Conservation (phyloP, 2,797 vertebrate species). For the Neosilurus mollespiculum region DNA sequence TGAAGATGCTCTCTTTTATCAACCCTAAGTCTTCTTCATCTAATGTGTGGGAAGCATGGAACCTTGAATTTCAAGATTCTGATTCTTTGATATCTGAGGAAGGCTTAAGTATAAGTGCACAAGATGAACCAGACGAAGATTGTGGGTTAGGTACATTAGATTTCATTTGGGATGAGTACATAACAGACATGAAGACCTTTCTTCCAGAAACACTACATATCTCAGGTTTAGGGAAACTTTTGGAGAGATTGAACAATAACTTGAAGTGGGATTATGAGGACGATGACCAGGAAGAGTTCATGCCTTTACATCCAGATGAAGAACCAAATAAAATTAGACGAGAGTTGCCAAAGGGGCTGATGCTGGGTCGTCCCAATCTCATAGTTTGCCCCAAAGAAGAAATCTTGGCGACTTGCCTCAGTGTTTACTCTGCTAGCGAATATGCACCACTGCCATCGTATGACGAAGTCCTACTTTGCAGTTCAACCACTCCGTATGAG, state of each 20-base stretch:
- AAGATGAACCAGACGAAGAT: background rate
- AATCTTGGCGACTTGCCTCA: conserved; percentile 81
- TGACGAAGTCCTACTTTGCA: conserved; percentile 90
- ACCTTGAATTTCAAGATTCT: conserved; percentile 62
- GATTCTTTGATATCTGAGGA: background rate
- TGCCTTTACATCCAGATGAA: background rate
- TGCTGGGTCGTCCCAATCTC: conserved; percentile 82
- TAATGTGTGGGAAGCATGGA: conserved; percentile 69
- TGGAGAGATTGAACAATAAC: conserved; percentile 60
- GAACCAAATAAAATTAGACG: conserved; percentile 55
- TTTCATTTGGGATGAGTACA: conserved; percentile 80
- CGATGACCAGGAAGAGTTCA: conserved; percentile 57
- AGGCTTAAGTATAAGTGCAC: background rate
- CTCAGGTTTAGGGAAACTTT: conserved; percentile 74
- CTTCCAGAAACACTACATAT: conserved; percentile 80
- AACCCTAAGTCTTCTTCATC: conserved; percentile 70
- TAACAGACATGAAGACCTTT: conserved; percentile 74
- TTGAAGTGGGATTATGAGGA: conserved; percentile 21
- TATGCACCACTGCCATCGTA: conserved; percentile 82
- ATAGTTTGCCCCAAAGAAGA: conserved; percentile 81
- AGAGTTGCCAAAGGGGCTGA: conserved; percentile 75
- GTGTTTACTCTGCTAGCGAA: conserved; percentile 83
- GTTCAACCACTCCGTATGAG: conserved; percentile 79
- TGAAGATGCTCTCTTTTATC: conserved; percentile 91
- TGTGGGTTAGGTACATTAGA: conserved; percentile 50